phyloP scores from a whole-genome alignment of 2,113 vertebrate genomes.

The Desmodus rotundus region DNA sequence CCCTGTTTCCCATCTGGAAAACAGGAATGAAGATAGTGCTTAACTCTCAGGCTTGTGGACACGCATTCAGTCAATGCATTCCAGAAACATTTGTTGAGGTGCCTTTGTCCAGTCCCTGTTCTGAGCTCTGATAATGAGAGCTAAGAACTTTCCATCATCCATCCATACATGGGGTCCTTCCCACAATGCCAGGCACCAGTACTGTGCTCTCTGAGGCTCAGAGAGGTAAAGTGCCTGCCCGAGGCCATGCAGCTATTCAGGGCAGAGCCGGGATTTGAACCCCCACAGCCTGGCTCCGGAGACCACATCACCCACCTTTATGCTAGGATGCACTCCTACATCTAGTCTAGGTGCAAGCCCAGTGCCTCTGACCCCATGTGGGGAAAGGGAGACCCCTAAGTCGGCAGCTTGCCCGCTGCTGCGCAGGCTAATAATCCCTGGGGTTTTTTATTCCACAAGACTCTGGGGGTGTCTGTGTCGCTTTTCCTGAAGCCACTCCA shows the following conservation, averaged over 20 bases:
- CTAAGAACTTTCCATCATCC: neutral
- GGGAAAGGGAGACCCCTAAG: neutral
- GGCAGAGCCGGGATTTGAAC: neutral
- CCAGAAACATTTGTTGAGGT: neutral
- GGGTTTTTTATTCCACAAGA: neutral
- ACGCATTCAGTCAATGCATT: neutral
- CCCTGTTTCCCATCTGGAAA: neutral
- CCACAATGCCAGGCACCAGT: neutral
- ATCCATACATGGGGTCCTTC: fast-evolving
- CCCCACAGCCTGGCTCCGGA: neutral
- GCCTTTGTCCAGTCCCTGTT: neutral
- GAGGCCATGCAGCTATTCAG: neutral
- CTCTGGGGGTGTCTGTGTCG: neutral
- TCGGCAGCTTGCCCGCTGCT: fast-evolving
- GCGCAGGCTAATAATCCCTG: fast-evolving
- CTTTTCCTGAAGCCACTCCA: neutral
- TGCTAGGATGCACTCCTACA: fast-evolving
- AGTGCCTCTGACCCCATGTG: fast-evolving
- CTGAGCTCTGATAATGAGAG: neutral
- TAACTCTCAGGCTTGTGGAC: neutral
- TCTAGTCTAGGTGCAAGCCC: neutral
- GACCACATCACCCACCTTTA: fast-evolving
- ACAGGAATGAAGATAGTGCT: neutral
- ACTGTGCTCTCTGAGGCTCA: neutral
- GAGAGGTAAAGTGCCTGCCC: fast-evolving